phyloP scores from a whole-genome alignment of 2,113 vertebrate genomes.

The Butorides virescens region DNA sequence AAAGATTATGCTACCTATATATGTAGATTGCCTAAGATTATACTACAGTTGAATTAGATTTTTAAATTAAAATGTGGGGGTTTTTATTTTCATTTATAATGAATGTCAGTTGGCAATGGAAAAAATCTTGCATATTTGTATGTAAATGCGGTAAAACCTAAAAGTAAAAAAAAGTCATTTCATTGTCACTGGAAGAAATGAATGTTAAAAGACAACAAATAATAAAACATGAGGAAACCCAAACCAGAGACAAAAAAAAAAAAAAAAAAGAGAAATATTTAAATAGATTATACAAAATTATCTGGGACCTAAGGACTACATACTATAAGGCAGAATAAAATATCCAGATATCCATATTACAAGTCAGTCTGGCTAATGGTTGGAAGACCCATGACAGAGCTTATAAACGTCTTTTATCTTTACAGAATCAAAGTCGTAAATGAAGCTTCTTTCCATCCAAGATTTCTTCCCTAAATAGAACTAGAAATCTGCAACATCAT shows the following conservation, averaged over 20 bases:
- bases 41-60: not conserved
- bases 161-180: not conserved
- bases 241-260: not conserved
- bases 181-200: not conserved
- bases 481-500: not conserved
- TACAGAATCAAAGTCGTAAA: not conserved
- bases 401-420: not conserved
- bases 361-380: not conserved
- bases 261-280: not conserved
- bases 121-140: not conserved
- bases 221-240: not conserved
- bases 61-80: not conserved
- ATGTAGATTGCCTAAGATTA: not conserved
- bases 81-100: not conserved
- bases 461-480: not conserved
- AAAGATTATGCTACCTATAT: not conserved
- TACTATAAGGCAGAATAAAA: not conserved
- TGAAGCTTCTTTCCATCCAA: not conserved
- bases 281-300: not conserved
- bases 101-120: not conserved
- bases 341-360: not conserved
- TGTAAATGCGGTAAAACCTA: not conserved
- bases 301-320: not conserved
- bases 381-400: not conserved
- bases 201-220: not conserved